Evolutionary conservation across 1,140 invertebrate species (phyloP).

Genomic region (Eubasilissa regina): DNA sequence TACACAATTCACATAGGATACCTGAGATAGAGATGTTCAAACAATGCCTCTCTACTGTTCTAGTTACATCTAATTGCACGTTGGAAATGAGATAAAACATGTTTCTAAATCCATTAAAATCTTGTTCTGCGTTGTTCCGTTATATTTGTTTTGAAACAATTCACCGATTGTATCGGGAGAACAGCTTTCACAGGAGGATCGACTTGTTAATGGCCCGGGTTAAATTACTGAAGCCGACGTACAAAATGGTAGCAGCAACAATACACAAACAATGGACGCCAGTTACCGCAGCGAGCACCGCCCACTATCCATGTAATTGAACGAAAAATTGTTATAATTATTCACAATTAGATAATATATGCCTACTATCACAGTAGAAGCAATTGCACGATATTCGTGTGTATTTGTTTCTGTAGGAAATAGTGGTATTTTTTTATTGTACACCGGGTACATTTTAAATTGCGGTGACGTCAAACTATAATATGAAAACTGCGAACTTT

Average conservation of each 20-base stretch:
- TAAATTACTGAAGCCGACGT: conserved; percentile 13
- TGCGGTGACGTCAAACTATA: neutral
- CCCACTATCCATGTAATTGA: conserved; percentile 58
- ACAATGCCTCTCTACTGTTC: too few relatives aligned
- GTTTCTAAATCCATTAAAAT: conserved; percentile 20
- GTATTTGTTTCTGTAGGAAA: conserved; percentile 16
- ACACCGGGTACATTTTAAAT: neutral
- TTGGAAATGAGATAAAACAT: neutral
- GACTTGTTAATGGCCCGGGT: conserved; percentile 28
- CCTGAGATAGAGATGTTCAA: too few relatives aligned
- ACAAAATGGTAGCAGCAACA: conserved; percentile 8
- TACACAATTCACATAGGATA: too few relatives aligned
- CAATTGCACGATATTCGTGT: conserved; percentile 29
- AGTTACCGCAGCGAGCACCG: conserved; percentile 25
- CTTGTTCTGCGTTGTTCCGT: neutral
- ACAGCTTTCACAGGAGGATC: conserved; percentile 21
- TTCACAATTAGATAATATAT: conserved; percentile 58
- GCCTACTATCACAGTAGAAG: conserved; percentile 11
- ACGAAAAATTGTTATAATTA: conserved; percentile 59
- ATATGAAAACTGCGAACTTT: too few relatives aligned
- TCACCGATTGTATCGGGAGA: conserved; percentile 20
- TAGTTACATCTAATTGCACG: neutral
- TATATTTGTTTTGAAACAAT: conserved; percentile 21
- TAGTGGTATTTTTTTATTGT: neutral
- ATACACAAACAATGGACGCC: conserved; percentile 39